Conservation (phyloP, 2,113 vertebrate species). For the Glaucidium brasilianum region DNA sequence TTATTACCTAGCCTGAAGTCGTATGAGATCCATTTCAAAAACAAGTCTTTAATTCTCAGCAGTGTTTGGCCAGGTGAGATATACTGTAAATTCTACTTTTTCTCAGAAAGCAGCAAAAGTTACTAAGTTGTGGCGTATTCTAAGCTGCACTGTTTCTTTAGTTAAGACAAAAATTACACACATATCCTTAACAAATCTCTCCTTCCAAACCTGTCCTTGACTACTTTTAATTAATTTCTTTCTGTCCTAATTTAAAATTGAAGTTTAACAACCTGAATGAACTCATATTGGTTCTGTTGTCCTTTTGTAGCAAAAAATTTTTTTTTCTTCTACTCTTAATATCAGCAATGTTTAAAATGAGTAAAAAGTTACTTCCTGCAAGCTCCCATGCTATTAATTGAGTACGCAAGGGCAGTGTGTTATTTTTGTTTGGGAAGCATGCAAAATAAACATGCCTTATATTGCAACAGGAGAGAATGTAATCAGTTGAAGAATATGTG, state of each 20-base stretch:
- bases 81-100: background rate
- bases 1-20: background rate
- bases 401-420: too few relatives aligned
- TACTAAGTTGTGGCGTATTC: background rate
- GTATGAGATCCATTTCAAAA: constrained; percentile 15
- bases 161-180: background rate
- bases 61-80: constrained; percentile 2
- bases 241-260: constrained; percentile 50
- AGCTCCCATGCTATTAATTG: too few relatives aligned
- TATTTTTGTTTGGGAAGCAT: background rate
- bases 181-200: background rate
- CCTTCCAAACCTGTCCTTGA: background rate
- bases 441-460: background rate
- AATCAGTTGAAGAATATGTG: background rate
- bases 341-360: background rate
- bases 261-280: background rate
- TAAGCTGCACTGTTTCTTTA: background rate
- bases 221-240: background rate
- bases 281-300: background rate
- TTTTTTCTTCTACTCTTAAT: background rate
- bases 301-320: background rate
- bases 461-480: background rate
- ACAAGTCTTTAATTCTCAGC: background rate
- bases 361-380: background rate
- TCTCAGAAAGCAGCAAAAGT: background rate